phyloP scores from a whole-genome alignment of 2,888 invertebrate genomes.

The Rhaphigaster nebulosa region DNA sequence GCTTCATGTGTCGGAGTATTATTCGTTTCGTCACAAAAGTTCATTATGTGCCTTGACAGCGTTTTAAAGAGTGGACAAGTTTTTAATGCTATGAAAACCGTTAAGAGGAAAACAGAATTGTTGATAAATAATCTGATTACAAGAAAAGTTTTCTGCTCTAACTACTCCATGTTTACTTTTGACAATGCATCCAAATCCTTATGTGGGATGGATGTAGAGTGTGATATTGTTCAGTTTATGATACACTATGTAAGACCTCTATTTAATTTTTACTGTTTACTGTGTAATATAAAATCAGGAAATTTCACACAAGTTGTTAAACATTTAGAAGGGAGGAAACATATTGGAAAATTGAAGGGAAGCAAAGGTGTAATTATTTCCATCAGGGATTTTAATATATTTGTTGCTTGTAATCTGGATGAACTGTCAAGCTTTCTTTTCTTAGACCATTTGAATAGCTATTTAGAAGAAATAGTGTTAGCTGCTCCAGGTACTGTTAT shows the following conservation, averaged over 20 bases:
- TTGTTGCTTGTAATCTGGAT: conserved; percentile 33
- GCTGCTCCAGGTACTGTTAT: background rate
- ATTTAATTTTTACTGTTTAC: conserved; percentile 44
- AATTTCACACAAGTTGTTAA: conserved; percentile 20
- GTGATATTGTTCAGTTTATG: conserved; percentile 51
- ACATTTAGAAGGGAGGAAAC: conserved; percentile 7
- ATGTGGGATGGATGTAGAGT: background rate
- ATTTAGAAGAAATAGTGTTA: conserved; percentile 52
- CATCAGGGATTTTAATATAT: conserved; percentile 45
- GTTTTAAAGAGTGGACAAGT: background rate
- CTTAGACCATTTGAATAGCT: conserved; percentile 35
- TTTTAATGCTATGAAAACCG: background rate
- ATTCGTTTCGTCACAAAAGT: conserved; percentile 33
- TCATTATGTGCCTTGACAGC: conserved; percentile 23
- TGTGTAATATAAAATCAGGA: background rate
- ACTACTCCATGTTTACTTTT: conserved; percentile 6
- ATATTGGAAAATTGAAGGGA: background rate
- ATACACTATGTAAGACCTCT: background rate
- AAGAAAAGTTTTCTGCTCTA: conserved; percentile 7
- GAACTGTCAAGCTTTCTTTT: conserved; percentile 36
- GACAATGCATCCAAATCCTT: background rate
- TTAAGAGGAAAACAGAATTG: background rate
- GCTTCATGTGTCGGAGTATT: conserved; percentile 15
- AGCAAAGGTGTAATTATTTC: conserved; percentile 2
- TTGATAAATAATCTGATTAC: background rate